These are phyloP conservation scores for Spongilla lacustris DNA, from an alignment of 37 sponge, comb jelly and placozoan species.

Conservation along the genomic window DNA sequence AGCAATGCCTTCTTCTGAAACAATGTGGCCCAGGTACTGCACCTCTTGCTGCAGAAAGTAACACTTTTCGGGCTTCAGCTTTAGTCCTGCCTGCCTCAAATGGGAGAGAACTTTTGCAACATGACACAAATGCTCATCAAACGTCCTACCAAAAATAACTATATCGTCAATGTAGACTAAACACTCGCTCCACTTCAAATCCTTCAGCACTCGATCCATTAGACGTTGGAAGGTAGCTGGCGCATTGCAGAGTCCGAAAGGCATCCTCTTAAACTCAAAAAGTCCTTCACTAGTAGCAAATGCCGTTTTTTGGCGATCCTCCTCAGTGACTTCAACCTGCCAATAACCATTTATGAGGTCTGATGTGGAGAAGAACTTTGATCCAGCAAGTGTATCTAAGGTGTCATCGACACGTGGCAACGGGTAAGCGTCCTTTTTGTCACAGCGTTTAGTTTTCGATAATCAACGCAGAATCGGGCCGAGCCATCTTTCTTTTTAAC, in stretches of 20 bases:
- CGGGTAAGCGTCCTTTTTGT: slow-evolving; percentile 69
- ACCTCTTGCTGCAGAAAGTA: slow-evolving; percentile 14
- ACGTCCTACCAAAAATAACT: slow-evolving; percentile 17
- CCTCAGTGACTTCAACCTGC: slow-evolving; percentile 26
- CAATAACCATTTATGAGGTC: slow-evolving; percentile 47
- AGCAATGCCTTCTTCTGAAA: slow-evolving; percentile 32
- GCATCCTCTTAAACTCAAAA: slow-evolving; percentile 55
- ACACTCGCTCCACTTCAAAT: slow-evolving; percentile 1
- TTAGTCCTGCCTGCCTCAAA: slow-evolving; percentile 16
- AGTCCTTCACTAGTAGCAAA: slow-evolving; percentile 37
- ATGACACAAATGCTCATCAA: slow-evolving; percentile 29
- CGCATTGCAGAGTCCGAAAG: slow-evolving; percentile 49
- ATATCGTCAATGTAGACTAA: slow-evolving; percentile 44
- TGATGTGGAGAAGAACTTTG: slow-evolving; percentile 32
- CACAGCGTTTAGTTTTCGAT: slow-evolving; percentile 54
- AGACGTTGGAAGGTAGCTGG: slow-evolving; percentile 48
- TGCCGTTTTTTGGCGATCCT: slow-evolving; percentile 43
- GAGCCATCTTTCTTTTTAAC: slow-evolving; percentile 56
- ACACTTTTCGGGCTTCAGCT: slow-evolving; percentile 44
- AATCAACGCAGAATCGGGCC: slow-evolving; percentile 69
- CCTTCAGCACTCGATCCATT: slow-evolving; percentile 30
- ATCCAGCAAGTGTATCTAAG: too few species aligned
- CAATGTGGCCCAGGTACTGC: slow-evolving; percentile 36
- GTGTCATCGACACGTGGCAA: slow-evolving; percentile 50
- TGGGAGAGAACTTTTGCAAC: slow-evolving; percentile 30